Evolutionary conservation across 1,140 invertebrate genomes (phyloP).

Genomic region (Drosophila dunni): DNA sequence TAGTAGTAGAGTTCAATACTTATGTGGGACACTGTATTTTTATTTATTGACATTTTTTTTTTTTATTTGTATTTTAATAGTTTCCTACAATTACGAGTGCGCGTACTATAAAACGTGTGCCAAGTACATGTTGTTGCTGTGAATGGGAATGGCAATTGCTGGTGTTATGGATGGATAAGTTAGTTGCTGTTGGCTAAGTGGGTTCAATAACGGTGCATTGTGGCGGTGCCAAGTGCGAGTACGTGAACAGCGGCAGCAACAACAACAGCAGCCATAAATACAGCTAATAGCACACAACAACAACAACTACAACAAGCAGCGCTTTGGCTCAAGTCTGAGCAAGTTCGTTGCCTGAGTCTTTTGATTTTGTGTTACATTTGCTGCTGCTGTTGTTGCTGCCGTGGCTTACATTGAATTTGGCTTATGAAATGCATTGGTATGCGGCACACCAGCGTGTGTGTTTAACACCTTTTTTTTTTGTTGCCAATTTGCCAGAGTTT

Average conservation of each 20-base stretch:
- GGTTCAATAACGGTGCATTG: constrained; percentile 81
- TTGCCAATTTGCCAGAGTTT: constrained; percentile 41
- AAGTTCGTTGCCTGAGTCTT: constrained; percentile 71
- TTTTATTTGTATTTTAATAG: constrained; percentile 25
- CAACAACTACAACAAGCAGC: not conserved
- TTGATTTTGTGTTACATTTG: constrained; percentile 63
- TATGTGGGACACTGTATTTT: constrained; percentile 22
- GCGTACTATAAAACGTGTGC: constrained; percentile 30
- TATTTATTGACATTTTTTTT: constrained; percentile 10
- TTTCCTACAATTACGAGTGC: constrained; percentile 33
- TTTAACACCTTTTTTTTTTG: constrained; percentile 27
- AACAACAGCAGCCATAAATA: not conserved
- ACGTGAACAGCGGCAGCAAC: constrained; percentile 1
- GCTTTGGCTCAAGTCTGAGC: constrained; percentile 4
- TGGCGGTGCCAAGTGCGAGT: constrained; percentile 50
- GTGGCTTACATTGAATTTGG: constrained; percentile 61
- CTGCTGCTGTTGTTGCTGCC: constrained; percentile 23
- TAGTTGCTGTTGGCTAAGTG: constrained; percentile 52
- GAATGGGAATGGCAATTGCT: constrained; percentile 6
- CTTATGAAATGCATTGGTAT: constrained; percentile 54
- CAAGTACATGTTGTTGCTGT: constrained; percentile 4
- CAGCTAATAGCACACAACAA: too few relatives aligned
- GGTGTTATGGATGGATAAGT: constrained; percentile 29
- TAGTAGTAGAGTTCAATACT: not conserved
- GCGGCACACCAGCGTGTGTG: constrained; percentile 14